Evolutionary conservation across 2,888 invertebrate species (phyloP).

Genomic region (Neocrepidodera transversa): DNA sequence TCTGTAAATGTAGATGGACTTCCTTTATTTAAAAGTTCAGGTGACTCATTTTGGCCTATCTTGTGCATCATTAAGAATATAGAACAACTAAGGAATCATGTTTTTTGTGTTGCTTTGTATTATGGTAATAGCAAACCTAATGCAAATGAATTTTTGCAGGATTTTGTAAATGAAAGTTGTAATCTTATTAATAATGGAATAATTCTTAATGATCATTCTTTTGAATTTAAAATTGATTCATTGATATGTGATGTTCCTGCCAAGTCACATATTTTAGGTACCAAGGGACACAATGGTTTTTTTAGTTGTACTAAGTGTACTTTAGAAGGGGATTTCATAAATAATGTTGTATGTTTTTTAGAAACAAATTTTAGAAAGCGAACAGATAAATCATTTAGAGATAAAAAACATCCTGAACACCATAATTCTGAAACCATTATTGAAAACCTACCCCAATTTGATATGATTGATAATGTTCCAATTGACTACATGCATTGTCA

Average conservation of each 20-base stretch:
- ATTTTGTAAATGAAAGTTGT: constrained; percentile 23
- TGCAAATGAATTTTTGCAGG: constrained; percentile 24
- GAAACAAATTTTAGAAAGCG: constrained; percentile 15
- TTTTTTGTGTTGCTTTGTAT: constrained; percentile 22
- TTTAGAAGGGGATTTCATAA: constrained; percentile 23
- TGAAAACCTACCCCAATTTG: constrained; percentile 22
- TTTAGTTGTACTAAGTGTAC: constrained; percentile 28
- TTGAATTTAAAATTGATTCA: constrained; percentile 17
- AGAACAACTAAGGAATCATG: constrained; percentile 2
- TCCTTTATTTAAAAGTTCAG: constrained; percentile 20
- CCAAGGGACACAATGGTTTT: constrained; percentile 23
- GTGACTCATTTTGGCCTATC: constrained; percentile 21
- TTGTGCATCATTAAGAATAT: constrained; percentile 19
- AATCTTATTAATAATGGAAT: constrained; percentile 22
- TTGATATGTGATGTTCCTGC: constrained; percentile 27
- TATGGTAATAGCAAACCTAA: constrained; percentile 22
- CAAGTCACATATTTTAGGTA: constrained; percentile 18
- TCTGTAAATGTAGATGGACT: constrained; percentile 25
- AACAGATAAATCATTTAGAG: constrained; percentile 18
- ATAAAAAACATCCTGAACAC: constrained; percentile 17
- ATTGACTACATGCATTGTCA: constrained; percentile 26
- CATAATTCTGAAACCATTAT: constrained; percentile 12
- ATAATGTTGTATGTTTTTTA: constrained; percentile 18
- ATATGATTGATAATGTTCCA: constrained; percentile 24
- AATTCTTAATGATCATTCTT: constrained; percentile 7